Conservation (phyloP, 2,888 invertebrate genomes). For the Athetis lepigone region DNA sequence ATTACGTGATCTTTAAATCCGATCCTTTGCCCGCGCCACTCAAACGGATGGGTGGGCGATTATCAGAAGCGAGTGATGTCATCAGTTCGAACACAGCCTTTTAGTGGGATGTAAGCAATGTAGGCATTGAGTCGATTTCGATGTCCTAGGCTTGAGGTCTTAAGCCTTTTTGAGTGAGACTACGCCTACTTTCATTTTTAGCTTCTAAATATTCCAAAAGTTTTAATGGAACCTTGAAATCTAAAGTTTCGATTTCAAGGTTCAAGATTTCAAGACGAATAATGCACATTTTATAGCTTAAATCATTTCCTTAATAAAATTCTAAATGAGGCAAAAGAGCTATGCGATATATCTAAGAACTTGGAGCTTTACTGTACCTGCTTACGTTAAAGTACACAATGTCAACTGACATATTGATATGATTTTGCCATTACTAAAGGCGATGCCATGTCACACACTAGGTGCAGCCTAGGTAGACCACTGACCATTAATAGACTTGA, state of each 20-base stretch:
- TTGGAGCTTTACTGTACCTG: no score
- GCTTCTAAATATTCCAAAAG: constrained; percentile 1
- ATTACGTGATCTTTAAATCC: constrained; percentile 55
- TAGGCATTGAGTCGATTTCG: constrained; percentile 33
- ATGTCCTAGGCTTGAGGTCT: constrained; percentile 44
- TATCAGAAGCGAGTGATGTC: constrained; percentile 60
- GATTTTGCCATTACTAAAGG: neutral
- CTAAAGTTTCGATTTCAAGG: neutral
- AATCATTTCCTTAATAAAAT: no score
- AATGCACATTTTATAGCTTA: no score
- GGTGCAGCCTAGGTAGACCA: neutral
- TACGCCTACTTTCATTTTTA: constrained; percentile 41
- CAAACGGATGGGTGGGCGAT: constrained; percentile 58
- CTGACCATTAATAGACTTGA: constrained; percentile 12
- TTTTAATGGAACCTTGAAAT: neutral
- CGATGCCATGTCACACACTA: neutral
- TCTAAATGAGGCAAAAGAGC: no score
- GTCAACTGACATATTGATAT: no score
- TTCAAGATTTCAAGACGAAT: no score
- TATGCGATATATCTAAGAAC: no score
- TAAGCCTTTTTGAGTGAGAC: constrained; percentile 31
- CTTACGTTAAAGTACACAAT: no score
- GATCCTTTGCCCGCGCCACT: constrained; percentile 25
- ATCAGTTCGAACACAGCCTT: constrained; percentile 42
- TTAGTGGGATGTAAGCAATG: constrained; percentile 43